These are phyloP conservation scores for Tethya wilhelma DNA, from an alignment of 37 sponge, comb jelly and placozoan species.

Conservation along the genomic window DNA sequence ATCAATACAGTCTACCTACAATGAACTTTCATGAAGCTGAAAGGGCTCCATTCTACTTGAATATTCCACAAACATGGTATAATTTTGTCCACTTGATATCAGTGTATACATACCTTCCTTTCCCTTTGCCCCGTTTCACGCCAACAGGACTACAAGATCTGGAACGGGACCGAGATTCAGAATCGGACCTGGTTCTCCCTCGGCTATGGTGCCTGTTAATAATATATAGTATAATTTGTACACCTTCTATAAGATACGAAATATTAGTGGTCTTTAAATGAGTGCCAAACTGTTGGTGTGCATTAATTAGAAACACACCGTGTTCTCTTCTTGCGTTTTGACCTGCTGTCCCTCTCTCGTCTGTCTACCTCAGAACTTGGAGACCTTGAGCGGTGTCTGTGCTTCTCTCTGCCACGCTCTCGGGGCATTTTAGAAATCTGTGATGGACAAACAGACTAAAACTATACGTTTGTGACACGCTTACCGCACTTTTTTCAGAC, in stretches of 20 bases:
- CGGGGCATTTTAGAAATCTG: not conserved
- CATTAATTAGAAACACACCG: conserved; percentile 3
- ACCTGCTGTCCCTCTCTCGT: not conserved
- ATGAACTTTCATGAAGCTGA: too few relatives aligned
- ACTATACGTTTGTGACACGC: too few relatives aligned
- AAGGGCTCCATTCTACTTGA: too few relatives aligned
- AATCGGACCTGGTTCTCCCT: not conserved
- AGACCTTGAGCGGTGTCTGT: not conserved
- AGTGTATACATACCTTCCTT: conserved; percentile 2
- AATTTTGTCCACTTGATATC: too few relatives aligned
- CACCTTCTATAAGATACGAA: too few relatives aligned
- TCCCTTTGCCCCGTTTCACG: not conserved
- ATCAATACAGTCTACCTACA: too few relatives aligned
- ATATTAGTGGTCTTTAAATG: too few relatives aligned
- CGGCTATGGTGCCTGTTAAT: too few relatives aligned
- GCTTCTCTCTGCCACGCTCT: not conserved
- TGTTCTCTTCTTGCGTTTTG: not conserved
- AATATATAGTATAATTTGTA: too few relatives aligned
- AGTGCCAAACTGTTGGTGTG: not conserved
- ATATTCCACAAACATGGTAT: too few relatives aligned
- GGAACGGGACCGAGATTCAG: conserved; percentile 46
- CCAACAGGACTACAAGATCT: conserved; percentile 50
- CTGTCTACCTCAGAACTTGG: not conserved
- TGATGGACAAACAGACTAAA: too few relatives aligned
- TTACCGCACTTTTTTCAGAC: too few relatives aligned